Evolutionary conservation across 1,140 invertebrate species (phyloP).

Genomic region (Zaprionus lachaisei): DNA sequence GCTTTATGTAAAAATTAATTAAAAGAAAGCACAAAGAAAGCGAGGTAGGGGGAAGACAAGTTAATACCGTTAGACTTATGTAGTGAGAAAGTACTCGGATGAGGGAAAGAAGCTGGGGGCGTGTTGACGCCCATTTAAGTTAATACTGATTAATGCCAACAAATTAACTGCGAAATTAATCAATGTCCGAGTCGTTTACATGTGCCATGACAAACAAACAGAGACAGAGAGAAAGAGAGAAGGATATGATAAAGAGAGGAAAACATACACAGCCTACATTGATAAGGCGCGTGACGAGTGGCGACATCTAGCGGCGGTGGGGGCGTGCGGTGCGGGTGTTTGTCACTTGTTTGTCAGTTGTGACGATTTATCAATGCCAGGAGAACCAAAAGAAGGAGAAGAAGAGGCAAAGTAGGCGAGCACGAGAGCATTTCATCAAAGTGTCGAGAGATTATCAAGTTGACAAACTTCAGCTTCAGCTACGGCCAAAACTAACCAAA

Average conservation of each 20-base stretch:
- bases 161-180: conserved; percentile 83
- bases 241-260: conserved; percentile 23
- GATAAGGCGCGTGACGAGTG: conserved; percentile 52
- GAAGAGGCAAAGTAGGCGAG: conserved; percentile 3
- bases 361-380: conserved; percentile 79
- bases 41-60: conserved; percentile 15
- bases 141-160: conserved; percentile 83
- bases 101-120: conserved; percentile 27
- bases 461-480: conserved; percentile 45
- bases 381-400: conserved; percentile 30
- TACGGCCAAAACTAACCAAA: neutral
- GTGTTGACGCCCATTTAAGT: conserved; percentile 79
- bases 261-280: conserved; percentile 49
- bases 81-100: conserved; percentile 13
- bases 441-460: conserved; percentile 81
- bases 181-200: conserved; percentile 81
- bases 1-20: conserved; percentile 70
- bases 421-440: conserved; percentile 75
- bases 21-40: conserved; percentile 47
- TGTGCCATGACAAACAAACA: conserved; percentile 51
- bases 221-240: conserved; percentile 3
- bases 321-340: conserved; percentile 35
- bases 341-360: conserved; percentile 80
- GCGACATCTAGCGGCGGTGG: conserved; percentile 50
- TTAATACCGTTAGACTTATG: conserved; percentile 42